A percentile compares a stretch with the other conserved stretches of the same genome.
phyloP scores from a whole-genome alignment of 2,888 invertebrate species.

The Nomada lathburiana region DNA sequence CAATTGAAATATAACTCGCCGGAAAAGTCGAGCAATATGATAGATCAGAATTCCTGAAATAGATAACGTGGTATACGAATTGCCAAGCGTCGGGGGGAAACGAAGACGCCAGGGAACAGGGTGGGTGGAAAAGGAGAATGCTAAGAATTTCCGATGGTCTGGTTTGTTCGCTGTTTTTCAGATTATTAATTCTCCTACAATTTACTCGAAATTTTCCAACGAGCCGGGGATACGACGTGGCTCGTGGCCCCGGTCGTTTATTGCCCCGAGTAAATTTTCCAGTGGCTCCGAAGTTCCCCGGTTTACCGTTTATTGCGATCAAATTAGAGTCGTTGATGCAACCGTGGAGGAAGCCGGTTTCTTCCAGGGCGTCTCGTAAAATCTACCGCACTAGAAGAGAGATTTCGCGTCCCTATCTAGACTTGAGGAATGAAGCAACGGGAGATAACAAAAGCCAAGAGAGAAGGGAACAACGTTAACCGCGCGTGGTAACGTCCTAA shows the following conservation, averaged over 20 bases:
- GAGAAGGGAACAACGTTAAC: constrained; percentile 38
- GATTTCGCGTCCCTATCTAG: constrained; percentile 32
- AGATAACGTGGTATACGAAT: not conserved
- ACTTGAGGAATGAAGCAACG: constrained; percentile 26
- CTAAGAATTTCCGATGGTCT: constrained; percentile 10
- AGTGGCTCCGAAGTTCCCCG: not conserved
- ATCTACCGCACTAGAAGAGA: constrained; percentile 21
- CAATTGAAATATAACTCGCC: too few species aligned
- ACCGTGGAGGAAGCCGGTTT: constrained; percentile 29
- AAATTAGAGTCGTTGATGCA: constrained; percentile 48
- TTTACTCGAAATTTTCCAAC: constrained; percentile 19
- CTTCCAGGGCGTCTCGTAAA: constrained; percentile 35
- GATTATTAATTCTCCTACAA: constrained; percentile 33
- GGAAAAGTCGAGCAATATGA: too few species aligned
- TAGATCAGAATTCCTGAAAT: too few species aligned
- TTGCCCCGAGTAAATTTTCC: constrained; percentile 26
- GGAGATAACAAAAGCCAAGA: constrained; percentile 25
- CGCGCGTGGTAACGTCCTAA: constrained; percentile 59
- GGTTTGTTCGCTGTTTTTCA: constrained; percentile 12
- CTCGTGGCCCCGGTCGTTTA: not conserved
- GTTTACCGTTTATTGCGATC: constrained; percentile 46
- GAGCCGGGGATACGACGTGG: not conserved
- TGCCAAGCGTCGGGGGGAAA: not conserved
- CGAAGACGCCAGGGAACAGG: too few species aligned
- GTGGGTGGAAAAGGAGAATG: not conserved